These are phyloP conservation scores for Limnephilus auricula DNA, from an alignment of 2,888 invertebrate genomes.

Conservation along the genomic window DNA sequence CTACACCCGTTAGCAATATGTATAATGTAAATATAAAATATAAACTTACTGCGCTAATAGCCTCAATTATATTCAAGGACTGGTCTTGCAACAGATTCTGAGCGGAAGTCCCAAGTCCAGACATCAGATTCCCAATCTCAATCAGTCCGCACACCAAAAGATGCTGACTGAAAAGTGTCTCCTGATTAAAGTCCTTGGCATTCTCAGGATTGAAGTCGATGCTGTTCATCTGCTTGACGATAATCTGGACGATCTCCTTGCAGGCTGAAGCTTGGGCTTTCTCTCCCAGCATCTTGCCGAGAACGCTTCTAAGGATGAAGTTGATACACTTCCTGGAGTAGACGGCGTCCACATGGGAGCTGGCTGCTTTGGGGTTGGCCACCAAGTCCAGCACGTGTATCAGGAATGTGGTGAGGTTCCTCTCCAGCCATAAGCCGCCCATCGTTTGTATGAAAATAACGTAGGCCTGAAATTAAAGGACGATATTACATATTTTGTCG, in stretches of 20 bases:
- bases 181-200: slow-evolving; percentile 93
- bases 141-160: slow-evolving; percentile 94
- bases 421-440: slow-evolving; percentile 96
- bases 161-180: slow-evolving; percentile 93
- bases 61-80: slow-evolving; percentile 83
- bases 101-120: slow-evolving; percentile 96
- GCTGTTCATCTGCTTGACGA: slow-evolving; percentile 96
- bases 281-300: slow-evolving; percentile 97
- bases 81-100: slow-evolving; percentile 93
- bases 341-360: slow-evolving; percentile 97
- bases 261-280: slow-evolving; percentile 97
- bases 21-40: neutral
- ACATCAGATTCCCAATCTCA: slow-evolving; percentile 93
- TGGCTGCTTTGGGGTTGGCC: slow-evolving; percentile 96
- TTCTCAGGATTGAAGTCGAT: slow-evolving; percentile 96
- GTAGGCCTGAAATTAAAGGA: slow-evolving; percentile 84
- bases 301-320: slow-evolving; percentile 93
- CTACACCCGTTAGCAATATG: no score
- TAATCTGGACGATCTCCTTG: slow-evolving; percentile 94
- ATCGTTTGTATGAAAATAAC: slow-evolving; percentile 96
- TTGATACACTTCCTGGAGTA: slow-evolving; percentile 98
- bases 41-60: slow-evolving; percentile 76
- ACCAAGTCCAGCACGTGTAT: slow-evolving; percentile 94
- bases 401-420: slow-evolving; percentile 91
- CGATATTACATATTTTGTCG: neutral